Percentiles rank a stretch among this genome's conserved stretches.
Evolutionary conservation across 2,888 invertebrate genomes (phyloP).

Genomic region (Tricholauxania praeusta): DNA sequence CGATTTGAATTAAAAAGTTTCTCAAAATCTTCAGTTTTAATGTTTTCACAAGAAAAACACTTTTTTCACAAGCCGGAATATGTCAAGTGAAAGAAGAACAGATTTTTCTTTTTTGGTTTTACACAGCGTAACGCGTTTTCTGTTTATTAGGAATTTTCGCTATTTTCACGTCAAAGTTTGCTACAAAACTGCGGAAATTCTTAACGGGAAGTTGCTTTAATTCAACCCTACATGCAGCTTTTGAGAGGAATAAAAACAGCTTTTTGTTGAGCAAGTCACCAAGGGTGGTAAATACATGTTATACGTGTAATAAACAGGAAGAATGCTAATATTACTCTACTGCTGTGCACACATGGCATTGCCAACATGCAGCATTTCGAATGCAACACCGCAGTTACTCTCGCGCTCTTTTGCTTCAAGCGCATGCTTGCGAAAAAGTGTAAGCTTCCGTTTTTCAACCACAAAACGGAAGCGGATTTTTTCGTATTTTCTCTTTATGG

Average conservation of each 20-base stretch:
- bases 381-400: no score
- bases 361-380: constrained; percentile 27
- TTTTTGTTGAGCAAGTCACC: constrained; percentile 2
- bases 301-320: constrained; percentile 9
- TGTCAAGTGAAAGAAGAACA: constrained; percentile 1
- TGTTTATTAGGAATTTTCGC: constrained; percentile 8
- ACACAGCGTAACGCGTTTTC: constrained; percentile 13
- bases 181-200: constrained; percentile 58
- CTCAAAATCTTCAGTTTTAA: background rate
- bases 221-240: constrained; percentile 46
- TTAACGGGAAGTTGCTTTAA: constrained; percentile 48
- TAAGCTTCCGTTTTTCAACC: no score
- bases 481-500: no score
- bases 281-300: constrained; percentile 31
- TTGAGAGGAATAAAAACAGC: constrained; percentile 6
- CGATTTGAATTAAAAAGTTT: background rate
- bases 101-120: constrained; percentile 17
- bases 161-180: constrained; percentile 55
- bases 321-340: constrained; percentile 5
- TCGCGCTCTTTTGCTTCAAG: no score
- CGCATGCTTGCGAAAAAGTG: no score
- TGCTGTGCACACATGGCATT: constrained; percentile 26
- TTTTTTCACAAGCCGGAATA: constrained; percentile 30
- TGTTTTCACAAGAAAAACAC: background rate
- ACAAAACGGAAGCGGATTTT: no score